phyloP scores from a whole-genome alignment of 92 coral and sea anemone species.

The Umimayanthus chanpuru region DNA sequence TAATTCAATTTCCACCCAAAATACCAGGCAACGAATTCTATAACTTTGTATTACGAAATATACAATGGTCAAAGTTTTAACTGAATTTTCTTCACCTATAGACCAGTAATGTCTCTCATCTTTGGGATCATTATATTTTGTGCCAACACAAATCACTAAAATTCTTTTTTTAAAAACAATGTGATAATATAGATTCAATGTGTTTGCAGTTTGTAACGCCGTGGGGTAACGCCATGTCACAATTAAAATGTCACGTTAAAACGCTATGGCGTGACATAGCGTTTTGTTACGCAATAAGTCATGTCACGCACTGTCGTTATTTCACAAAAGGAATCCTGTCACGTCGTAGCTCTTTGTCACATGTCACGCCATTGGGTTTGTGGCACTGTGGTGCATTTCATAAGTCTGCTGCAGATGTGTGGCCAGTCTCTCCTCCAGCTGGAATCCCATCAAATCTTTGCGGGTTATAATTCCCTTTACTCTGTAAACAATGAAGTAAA shows the following conservation, averaged over 20 bases:
- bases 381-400: constrained; percentile 58
- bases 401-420: constrained; percentile 50
- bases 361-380: constrained; percentile 17
- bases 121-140: not conserved
- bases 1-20: no score
- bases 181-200: not conserved
- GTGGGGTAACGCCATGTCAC: not conserved
- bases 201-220: not conserved
- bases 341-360: not conserved
- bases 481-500: constrained; percentile 48
- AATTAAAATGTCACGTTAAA: not conserved
- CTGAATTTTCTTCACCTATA: no score
- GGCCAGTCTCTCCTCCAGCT: constrained; percentile 88
- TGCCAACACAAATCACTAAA: not conserved
- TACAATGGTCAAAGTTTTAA: no score
- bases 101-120: no score
- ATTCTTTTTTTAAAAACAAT: not conserved
- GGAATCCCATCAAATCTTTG: constrained; percentile 97
- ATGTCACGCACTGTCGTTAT: not conserved
- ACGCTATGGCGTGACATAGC: no score
- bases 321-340: not conserved
- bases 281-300: not conserved
- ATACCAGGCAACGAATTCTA: no score
- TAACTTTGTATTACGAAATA: no score
- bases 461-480: constrained; percentile 88